Base-by-base conservation (phyloP, 2,113 vertebrate genomes). In the Mus spicilegus region DNA sequence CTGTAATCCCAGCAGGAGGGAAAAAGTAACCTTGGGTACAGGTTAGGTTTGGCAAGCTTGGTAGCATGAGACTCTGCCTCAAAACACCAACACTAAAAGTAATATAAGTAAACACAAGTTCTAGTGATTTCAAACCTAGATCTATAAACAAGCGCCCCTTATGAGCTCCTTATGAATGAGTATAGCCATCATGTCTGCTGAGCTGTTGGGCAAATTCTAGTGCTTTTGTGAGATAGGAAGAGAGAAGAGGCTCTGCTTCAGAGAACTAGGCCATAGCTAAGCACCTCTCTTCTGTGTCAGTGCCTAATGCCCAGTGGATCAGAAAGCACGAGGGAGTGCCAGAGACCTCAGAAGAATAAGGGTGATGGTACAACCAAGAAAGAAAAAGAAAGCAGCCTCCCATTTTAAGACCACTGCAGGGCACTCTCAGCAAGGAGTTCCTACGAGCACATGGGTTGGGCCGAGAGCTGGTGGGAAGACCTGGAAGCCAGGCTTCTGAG, bases 281-380 rank as follows among this genome's bases (percentile, higher is more conserved):
- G 0, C 51, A 65, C 85, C 16, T 78, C 78, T 89, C 97, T 97
- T 97, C 16, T 96, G 13, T 72, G 75, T 97, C 96, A 95, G 93
- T 91, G 72, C 85, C 24, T 95, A 95, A 84, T 85, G 90, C 78
- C 94, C 75, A 94, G 80, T 87, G 90, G 97, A 93, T 98, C 96
- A 70, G 3, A 91, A 95, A 89, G 82, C 85, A 65, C 96, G 96
- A 80, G 94, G 90, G 97, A 96, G 96, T 96, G 81, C 97, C 93
- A 19, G 94, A 97, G 93, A 96, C 95, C 54, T 72, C 88, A 88
- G 92, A 96, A 90, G 94, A 93, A 97, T 90, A 30, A 95, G 96
- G 97, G 94, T 97, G 94, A 95, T 95, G 94, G 61, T 91, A 93
- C 58, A 86, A 22, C 88, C 91, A 98, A 97, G 91, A 96, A 97